Evolutionary conservation across 2,888 invertebrate genomes (phyloP), one percentile per base, ranked within the genome.

Genomic region (Zhuqinia jingwanae): DNA sequence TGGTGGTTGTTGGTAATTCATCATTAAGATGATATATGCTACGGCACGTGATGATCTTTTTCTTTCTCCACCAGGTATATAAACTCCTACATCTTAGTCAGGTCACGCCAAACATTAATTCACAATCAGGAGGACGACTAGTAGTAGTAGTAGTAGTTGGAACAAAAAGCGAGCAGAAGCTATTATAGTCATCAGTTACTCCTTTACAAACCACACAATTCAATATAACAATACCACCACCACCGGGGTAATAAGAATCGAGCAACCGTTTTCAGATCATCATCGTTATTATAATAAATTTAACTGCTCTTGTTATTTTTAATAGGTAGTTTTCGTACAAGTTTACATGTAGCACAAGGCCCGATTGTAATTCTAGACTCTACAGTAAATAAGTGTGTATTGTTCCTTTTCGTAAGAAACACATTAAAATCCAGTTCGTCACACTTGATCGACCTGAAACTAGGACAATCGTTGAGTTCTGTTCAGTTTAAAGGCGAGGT

Each of bases 51-150:
- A 90, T 89, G 89, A 88, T 87, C 88, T 89, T 85, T 78, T 85
- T 73, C 80, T 85, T 80, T 70, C 70, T 47, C 79, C 88, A 87
- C 85, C 85, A 80, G 88, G 88, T 90, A 90, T 90, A 90, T 90
- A 90, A 90, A 90, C 89, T 89, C 87, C 88, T 88, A 89, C 88
- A 75, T 70, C 80, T 85, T 78, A 83, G 87, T 85, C 89, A 90
- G 89, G 89, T 90, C 90, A 89, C 84, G 84, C 80, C 88, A 89
- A 65, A 87, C 89, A 90, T 90, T 90, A 89, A 90, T 90, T 90
- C 90, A 56, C 60, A 80, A 85, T 85, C 79, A 70, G 79, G 36
- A 36, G 36, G 36, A 56, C 50, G 25, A 76, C 56, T 25, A 58
- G 58, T 25, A 58, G 76, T 58, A 36, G 22, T 42, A 56, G 76